Evolutionary conservation across 2,888 invertebrate genomes (phyloP), one percentile per base, ranked within the genome.

Genomic region (Ochropleura plecta): DNA sequence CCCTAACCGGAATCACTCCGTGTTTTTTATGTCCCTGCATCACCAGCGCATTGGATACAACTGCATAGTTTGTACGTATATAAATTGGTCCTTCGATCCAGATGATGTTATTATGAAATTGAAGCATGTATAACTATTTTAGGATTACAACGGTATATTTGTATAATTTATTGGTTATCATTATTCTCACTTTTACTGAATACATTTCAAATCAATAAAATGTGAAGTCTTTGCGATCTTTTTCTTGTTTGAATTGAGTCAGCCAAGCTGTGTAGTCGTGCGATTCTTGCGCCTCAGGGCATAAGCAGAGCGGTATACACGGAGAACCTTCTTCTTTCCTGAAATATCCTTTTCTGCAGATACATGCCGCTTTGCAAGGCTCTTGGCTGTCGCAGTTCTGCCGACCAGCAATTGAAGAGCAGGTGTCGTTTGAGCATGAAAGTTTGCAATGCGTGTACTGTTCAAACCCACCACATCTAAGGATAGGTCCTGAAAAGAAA

Each of bases 381-480:
- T 72, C 66, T 12, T 42, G 18, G 14, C 46, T 59, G 1, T 55
- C 72, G 57, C 90, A 89, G 9, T 40, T 84, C 78, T 63, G 7
- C 30, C n/a, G 77, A 87, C 30, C 87, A 2, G 84, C 64, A 8
- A 88, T 16, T 8, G 86, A 81, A 0, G 83, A 18, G 64, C 90
- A 91, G 0, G 75, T 78, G 30, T 88, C 87, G 9, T 87, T 89
- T 8, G 89, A 88, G 64, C 88, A 91, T 6, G 79, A 68, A 10
- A 51, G 74, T n/a, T 75, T 82, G 65, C 88, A 89, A 0, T 72
- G 62, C 1, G 78, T 82, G 67, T 81, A 88, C 18, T 77, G 84
- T 81, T 90, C 90, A 60, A 90, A 87, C 3, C 51, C 60, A 0
- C 67, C 68, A 48, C 82, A 85, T 46, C 18, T 44, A 6, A 40